Percentiles rank a stretch among this genome's conserved stretches.
These are phyloP conservation scores for Leptopilina drosophilae DNA, from an alignment of 2,888 invertebrate species.

Conservation along the genomic window DNA sequence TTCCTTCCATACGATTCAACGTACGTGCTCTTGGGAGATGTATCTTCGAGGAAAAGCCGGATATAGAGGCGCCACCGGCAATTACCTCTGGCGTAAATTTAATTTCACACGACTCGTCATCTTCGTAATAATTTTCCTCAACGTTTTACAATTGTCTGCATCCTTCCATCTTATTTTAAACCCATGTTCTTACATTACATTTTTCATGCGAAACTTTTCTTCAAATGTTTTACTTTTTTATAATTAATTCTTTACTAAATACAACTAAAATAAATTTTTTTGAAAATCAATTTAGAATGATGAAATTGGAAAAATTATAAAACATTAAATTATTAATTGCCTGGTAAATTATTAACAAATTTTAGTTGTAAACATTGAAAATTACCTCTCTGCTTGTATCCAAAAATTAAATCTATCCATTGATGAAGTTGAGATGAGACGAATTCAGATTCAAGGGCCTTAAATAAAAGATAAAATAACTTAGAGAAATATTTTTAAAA, in stretches of 20 bases:
- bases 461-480: constrained; percentile 58
- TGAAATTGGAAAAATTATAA: too few relatives aligned
- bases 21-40: constrained; percentile 32
- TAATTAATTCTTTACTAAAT: too few relatives aligned
- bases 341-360: too few relatives aligned
- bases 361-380: too few relatives aligned
- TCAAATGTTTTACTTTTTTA: too few relatives aligned
- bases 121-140: constrained; percentile 43
- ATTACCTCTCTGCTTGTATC: constrained; percentile 97
- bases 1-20: constrained; percentile 73
- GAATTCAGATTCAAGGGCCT: constrained; percentile 98
- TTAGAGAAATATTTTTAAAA: constrained; percentile 44
- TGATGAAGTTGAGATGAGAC: constrained; percentile 99
- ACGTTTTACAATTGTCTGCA: constrained; percentile 38
- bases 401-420: constrained; percentile 99
- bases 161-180: not conserved
- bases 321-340: too few relatives aligned
- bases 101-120: constrained; percentile 68
- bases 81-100: constrained; percentile 72
- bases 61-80: constrained; percentile 76
- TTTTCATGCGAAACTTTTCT: not conserved
- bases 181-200: not conserved
- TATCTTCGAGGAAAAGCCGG: constrained; percentile 75
- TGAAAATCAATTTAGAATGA: too few relatives aligned
- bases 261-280: too few relatives aligned